A percentile compares a stretch with the other conserved stretches of the same genome.
Evolutionary conservation across 2,113 vertebrate genomes (phyloP).

Genomic region (Amphiprion percula): DNA sequence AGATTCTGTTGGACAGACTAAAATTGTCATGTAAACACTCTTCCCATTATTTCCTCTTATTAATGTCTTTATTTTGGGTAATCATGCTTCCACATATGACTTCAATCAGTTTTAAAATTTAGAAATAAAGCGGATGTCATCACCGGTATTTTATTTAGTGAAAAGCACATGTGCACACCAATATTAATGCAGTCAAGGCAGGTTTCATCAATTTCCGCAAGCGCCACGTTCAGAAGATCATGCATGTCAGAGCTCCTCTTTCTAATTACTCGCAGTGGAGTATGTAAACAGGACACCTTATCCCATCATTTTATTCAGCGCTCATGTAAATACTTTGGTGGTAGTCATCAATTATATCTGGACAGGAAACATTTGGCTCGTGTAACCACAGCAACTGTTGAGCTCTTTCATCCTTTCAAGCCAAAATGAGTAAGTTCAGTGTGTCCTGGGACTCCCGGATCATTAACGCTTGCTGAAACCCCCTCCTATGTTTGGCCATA

Average conservation of each 20-base stretch:
- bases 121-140: not conserved
- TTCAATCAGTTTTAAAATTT: not conserved
- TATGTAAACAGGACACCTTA: conserved; percentile 34
- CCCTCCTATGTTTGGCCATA: conserved; percentile 49
- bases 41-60: not conserved
- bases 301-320: conserved; percentile 35
- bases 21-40: not conserved
- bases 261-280: conserved; percentile 3
- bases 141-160: not conserved
- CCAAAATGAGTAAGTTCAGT: conserved; percentile 56
- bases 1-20: not conserved
- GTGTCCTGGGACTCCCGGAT: conserved; percentile 55
- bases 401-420: conserved; percentile 36
- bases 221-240: not conserved
- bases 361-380: conserved; percentile 46
- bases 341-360: conserved; percentile 45
- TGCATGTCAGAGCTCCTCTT: conserved; percentile 9
- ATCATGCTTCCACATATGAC: not conserved
- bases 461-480: conserved; percentile 61
- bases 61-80: not conserved
- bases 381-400: conserved; percentile 51
- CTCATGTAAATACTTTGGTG: conserved; percentile 38
- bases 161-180: not conserved
- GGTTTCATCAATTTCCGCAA: not conserved
- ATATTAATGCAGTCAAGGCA: not conserved